A percentile compares a stretch with the other conserved stretches of the same genome.
Evolutionary conservation across 2,888 invertebrate genomes (phyloP).

Genomic region (Colletes collaris): DNA sequence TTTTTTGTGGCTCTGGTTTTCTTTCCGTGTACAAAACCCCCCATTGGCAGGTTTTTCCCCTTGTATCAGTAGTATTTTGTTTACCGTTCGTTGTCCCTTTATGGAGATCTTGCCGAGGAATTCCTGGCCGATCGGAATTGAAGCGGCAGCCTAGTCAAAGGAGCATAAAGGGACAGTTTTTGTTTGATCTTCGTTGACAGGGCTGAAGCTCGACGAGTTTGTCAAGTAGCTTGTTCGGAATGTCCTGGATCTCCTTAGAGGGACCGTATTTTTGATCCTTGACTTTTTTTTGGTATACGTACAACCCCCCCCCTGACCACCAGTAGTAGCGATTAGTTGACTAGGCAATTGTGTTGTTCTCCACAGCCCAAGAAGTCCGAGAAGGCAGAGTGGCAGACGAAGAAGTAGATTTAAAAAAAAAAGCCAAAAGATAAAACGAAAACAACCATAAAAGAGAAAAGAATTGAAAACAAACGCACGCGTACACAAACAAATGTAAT

Average conservation of each 20-base stretch:
- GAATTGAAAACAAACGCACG: slow-evolving; percentile 40
- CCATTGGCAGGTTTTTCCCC: slow-evolving; percentile 63
- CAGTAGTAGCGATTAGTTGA: slow-evolving; percentile 73
- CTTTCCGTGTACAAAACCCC: slow-evolving; percentile 63
- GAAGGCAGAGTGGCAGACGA: slow-evolving; percentile 90
- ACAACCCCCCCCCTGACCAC: slow-evolving; percentile 22
- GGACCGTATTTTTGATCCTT: slow-evolving; percentile 23
- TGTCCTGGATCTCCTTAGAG: slow-evolving; percentile 45
- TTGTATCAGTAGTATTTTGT: slow-evolving; percentile 53
- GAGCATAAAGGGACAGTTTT: too few species aligned
- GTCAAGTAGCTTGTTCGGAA: background rate
- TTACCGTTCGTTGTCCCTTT: slow-evolving; percentile 29
- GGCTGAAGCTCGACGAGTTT: background rate
- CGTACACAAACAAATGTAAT: slow-evolving; percentile 29
- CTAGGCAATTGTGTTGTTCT: slow-evolving; percentile 82
- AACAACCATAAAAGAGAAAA: slow-evolving; percentile 31
- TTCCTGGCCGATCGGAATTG: too few species aligned
- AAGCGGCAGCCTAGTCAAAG: too few species aligned
- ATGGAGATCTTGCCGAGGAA: slow-evolving; percentile 41
- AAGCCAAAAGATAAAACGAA: slow-evolving; percentile 28
- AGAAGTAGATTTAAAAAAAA: slow-evolving; percentile 83
- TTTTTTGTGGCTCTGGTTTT: slow-evolving; percentile 67
- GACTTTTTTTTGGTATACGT: slow-evolving; percentile 44
- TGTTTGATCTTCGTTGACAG: too few species aligned
- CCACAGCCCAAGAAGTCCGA: slow-evolving; percentile 91